Conservation (phyloP, 2,113 vertebrate genomes). For the Nipponia nippon region DNA sequence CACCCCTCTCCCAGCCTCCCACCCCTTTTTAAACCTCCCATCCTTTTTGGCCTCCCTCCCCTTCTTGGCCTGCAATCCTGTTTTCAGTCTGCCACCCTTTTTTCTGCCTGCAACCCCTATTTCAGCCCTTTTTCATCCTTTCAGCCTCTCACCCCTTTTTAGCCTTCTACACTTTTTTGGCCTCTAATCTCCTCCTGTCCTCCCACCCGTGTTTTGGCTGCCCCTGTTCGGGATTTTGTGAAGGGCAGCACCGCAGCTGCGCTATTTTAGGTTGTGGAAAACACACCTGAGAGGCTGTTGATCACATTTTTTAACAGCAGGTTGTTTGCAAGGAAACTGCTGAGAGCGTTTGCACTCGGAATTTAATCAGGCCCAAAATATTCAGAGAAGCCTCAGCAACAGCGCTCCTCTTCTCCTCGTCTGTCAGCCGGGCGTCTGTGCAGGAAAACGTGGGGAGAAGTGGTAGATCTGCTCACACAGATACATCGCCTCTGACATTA, state of each 20-base stretch:
- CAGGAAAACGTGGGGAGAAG: background rate
- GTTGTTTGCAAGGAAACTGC: slow-evolving; percentile 41
- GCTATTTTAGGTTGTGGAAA: slow-evolving; percentile 27
- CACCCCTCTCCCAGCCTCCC: background rate
- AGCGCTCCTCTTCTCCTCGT: background rate
- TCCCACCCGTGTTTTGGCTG: background rate
- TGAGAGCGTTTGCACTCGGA: background rate
- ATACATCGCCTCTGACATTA: background rate
- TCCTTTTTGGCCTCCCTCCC: background rate
- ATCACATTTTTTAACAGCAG: slow-evolving; percentile 42
- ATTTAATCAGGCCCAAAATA: slow-evolving; percentile 52
- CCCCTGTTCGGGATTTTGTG: background rate
- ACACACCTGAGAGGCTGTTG: slow-evolving; percentile 35
- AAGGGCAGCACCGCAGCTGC: background rate
- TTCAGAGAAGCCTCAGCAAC: slow-evolving; percentile 32
- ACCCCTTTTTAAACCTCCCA: background rate
- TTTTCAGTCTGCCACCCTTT: background rate
- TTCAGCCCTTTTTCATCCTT: background rate
- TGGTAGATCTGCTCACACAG: background rate
- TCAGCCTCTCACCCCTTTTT: background rate
- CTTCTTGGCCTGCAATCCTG: background rate
- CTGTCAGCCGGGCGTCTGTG: background rate
- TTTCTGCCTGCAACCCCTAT: background rate
- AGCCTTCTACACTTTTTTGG: background rate
- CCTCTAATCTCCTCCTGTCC: background rate